phyloP scores from a whole-genome alignment of 2,888 invertebrate species.

The Amphimallon solstitiale region DNA sequence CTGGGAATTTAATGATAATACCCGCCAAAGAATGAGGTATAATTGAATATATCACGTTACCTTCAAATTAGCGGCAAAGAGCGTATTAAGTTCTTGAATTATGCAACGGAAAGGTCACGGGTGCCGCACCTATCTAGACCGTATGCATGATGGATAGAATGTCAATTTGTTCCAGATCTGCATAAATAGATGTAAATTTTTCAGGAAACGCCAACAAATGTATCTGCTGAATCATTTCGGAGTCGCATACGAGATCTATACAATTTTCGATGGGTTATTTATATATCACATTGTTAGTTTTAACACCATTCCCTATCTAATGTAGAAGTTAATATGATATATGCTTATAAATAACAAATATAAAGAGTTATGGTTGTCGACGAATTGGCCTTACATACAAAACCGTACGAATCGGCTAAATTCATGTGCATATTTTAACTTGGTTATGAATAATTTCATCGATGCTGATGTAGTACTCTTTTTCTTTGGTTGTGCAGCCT shows the following conservation, averaged over 20 bases:
- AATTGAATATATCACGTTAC: conserved; percentile 24
- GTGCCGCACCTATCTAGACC: conserved; percentile 33
- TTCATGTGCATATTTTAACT: too few species aligned
- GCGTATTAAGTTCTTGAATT: conserved; percentile 19
- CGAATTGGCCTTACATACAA: too few species aligned
- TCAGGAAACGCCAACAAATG: conserved; percentile 16
- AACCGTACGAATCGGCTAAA: too few species aligned
- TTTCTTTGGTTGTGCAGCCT: too few species aligned
- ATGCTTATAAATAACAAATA: too few species aligned
- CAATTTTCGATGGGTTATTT: not conserved
- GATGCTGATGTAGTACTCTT: too few species aligned
- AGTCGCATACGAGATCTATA: conserved; percentile 1
- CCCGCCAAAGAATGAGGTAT: not conserved
- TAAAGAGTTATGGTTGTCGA: too few species aligned
- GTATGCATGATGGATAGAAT: conserved; percentile 38
- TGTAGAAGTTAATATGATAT: too few species aligned
- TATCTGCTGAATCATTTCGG: conserved; percentile 7
- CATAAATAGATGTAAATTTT: conserved; percentile 28
- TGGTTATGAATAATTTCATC: too few species aligned
- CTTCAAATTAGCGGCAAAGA: conserved; percentile 26
- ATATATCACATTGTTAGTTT: not conserved
- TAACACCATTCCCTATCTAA: too few species aligned
- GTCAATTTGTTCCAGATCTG: conserved; percentile 35
- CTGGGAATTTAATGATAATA: conserved; percentile 14
- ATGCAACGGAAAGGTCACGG: conserved; percentile 27